A percentile compares a stretch with the other conserved stretches of the same genome.
Conservation (phyloP, 2,113 vertebrate genomes). For the Sebastes schlegelii region DNA sequence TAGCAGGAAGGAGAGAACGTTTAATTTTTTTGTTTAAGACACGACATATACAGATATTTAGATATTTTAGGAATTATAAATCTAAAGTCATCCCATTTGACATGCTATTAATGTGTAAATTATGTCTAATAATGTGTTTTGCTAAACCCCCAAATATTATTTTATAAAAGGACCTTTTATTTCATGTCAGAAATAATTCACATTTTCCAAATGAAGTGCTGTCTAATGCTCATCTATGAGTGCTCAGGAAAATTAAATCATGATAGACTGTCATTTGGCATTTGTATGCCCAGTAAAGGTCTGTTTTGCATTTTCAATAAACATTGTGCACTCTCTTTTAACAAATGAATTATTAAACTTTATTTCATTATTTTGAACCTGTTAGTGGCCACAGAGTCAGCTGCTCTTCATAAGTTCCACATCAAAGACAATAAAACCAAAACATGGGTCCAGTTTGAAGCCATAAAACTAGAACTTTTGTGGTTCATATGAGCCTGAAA, state of each 20-base stretch:
- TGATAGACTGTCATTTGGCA: not conserved
- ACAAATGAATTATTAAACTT: not conserved
- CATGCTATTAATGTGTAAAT: not conserved
- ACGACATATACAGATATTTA: not conserved
- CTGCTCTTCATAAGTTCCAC: not conserved
- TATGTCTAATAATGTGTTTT: not conserved
- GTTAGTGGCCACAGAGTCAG: not conserved
- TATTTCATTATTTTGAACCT: not conserved
- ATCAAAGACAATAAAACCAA: not conserved
- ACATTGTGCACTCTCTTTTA: not conserved
- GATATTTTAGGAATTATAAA: not conserved
- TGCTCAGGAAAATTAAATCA: not conserved
- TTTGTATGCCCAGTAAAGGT: not conserved
- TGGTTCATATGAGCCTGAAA: not conserved
- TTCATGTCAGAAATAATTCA: not conserved
- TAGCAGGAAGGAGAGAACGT: conserved; percentile 1
- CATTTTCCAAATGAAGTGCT: not conserved
- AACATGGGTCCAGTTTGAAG: not conserved
- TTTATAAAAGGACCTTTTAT: not conserved
- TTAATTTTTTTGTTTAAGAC: not conserved
- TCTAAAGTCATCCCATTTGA: not conserved
- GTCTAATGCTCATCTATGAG: not conserved
- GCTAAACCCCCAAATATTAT: not conserved
- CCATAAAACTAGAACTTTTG: not conserved
- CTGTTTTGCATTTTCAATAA: not conserved